These are phyloP conservation scores for Chamaetylas fuelleborni DNA, from an alignment of 2,113 vertebrate species.

Conservation along the genomic window DNA sequence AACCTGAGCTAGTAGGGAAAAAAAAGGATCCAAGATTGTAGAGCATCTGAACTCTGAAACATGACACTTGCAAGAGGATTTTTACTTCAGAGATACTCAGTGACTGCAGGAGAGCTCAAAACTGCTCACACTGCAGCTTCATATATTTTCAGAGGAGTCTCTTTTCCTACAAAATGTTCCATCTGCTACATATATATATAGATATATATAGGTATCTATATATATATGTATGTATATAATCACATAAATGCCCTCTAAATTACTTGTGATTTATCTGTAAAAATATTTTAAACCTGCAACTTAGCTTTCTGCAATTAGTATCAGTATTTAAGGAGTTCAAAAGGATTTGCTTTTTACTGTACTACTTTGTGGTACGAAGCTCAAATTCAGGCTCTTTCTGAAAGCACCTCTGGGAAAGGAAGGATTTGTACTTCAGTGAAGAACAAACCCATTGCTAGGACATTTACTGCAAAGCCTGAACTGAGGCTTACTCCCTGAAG, in stretches of 20 bases:
- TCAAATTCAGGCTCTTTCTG: not conserved
- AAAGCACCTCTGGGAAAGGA: not conserved
- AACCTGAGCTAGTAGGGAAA: not conserved
- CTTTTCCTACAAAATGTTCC: not conserved
- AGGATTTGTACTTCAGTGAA: accelerated
- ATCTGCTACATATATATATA: not conserved
- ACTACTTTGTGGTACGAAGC: not conserved
- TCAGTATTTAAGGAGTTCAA: not conserved
- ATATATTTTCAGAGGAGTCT: not conserved
- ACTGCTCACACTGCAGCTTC: not conserved
- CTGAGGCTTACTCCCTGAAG: not conserved
- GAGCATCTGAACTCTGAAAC: not conserved
- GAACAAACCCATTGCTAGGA: not conserved
- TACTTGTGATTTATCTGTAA: not conserved
- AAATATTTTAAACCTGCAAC: not conserved
- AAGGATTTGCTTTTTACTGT: not conserved
- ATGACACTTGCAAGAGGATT: not conserved
- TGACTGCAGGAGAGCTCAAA: not conserved
- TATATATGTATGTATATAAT: not conserved
- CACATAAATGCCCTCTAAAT: not conserved
- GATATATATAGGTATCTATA: not conserved
- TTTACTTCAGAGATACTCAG: not conserved
- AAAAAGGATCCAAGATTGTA: not conserved
- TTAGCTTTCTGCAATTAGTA: not conserved
- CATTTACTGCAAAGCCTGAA: not conserved